Conservation (phyloP, 2,888 invertebrate genomes). For the Ethmia dodecea region DNA sequence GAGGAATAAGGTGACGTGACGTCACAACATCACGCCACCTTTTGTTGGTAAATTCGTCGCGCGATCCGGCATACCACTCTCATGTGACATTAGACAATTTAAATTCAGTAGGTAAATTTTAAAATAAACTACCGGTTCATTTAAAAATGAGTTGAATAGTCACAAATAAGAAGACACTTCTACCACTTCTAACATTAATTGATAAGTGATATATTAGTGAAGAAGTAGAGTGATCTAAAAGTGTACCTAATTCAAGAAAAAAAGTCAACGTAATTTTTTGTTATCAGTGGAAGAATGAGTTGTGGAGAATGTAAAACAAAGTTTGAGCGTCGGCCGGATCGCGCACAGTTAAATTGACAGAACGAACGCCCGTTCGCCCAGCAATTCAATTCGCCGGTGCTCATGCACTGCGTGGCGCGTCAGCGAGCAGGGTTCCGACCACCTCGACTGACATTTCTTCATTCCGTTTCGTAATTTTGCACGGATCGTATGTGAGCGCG, state of each 20-base stretch:
- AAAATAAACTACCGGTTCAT: too few species aligned
- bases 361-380: conserved; percentile 35
- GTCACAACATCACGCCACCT: conserved; percentile 76
- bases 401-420: conserved; percentile 23
- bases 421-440: conserved; percentile 29
- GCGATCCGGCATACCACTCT: conserved; percentile 56
- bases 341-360: conserved; percentile 57
- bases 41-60: conserved; percentile 55
- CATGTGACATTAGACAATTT: too few species aligned
- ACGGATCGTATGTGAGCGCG: conserved; percentile 33
- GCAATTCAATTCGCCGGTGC: conserved; percentile 43
- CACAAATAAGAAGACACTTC: too few species aligned
- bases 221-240: too few species aligned
- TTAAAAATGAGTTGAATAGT: too few species aligned
- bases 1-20: conserved; percentile 69
- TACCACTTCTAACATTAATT: too few species aligned
- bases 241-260: too few species aligned
- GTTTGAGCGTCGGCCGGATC: conserved; percentile 45
- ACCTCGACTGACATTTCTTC: conserved; percentile 29
- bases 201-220: too few species aligned
- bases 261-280: too few species aligned
- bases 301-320: too few species aligned
- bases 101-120: too few species aligned
- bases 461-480: conserved; percentile 48
- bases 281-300: too few species aligned